These are phyloP conservation scores for Mallateleia sp. DNA, from an alignment of 2,888 invertebrate genomes.

Conservation along the genomic window DNA sequence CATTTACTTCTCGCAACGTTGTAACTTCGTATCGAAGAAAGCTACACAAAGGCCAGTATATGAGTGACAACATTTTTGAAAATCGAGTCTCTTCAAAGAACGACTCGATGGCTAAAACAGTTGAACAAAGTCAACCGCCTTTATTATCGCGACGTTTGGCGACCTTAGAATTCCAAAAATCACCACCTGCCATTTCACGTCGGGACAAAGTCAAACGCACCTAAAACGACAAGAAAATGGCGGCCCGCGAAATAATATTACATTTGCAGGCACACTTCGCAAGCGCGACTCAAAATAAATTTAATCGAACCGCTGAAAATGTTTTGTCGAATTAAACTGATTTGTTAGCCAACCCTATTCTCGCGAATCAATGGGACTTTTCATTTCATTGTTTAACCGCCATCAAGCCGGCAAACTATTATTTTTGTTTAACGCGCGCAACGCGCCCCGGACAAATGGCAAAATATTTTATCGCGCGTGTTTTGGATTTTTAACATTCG, in stretches of 20 bases:
- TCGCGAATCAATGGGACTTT: constrained; percentile 50
- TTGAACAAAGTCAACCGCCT: constrained; percentile 8
- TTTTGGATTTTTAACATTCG: constrained; percentile 62
- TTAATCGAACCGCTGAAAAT: constrained; percentile 1
- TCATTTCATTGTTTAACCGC: constrained; percentile 39
- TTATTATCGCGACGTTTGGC: constrained; percentile 3
- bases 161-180: constrained; percentile 19
- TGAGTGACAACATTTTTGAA: too few relatives aligned
- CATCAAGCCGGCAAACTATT: constrained; percentile 25
- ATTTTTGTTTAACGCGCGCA: constrained; percentile 48
- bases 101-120: constrained; percentile 12
- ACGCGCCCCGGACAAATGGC: constrained; percentile 59
- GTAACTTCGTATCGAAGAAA: neutral
- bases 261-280: constrained; percentile 1
- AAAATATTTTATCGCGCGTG: constrained; percentile 65
- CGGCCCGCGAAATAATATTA: constrained; percentile 3
- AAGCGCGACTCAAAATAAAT: constrained; percentile 11
- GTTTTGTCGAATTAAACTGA: constrained; percentile 46
- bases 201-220: neutral
- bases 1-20: neutral
- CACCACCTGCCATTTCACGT: neutral
- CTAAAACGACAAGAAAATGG: neutral
- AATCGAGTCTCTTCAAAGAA: neutral
- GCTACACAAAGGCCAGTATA: too few relatives aligned
- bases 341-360: constrained; percentile 47